Percentiles rank a stretch among this genome's conserved stretches.
phyloP scores from a whole-genome alignment of 2,113 vertebrate species.

The Carassius carassius region DNA sequence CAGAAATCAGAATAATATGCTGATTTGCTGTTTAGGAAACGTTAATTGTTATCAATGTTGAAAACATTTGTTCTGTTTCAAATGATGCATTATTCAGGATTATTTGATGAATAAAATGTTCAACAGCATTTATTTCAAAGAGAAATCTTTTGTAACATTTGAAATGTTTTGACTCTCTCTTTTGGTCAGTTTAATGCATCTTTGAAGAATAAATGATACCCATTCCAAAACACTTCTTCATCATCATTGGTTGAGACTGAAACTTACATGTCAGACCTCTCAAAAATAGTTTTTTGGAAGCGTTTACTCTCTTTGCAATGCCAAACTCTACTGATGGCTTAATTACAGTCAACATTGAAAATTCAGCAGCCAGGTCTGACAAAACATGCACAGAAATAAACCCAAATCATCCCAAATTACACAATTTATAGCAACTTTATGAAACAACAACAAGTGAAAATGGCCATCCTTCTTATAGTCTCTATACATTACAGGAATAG shows the following conservation, averaged over 20 bases:
- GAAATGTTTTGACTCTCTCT: background rate
- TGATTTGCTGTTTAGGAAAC: background rate
- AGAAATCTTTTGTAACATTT: background rate
- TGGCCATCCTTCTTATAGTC: too few relatives aligned
- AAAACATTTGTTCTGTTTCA: background rate
- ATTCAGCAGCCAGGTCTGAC: too few relatives aligned
- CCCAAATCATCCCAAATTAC: background rate
- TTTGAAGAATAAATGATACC: background rate
- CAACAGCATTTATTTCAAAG: background rate
- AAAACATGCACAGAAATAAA: background rate
- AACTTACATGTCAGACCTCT: background rate
- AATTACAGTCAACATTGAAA: background rate
- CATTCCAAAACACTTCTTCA: background rate
- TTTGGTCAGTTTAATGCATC: background rate
- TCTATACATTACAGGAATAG: too few relatives aligned
- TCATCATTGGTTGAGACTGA: background rate
- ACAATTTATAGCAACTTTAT: too few relatives aligned
- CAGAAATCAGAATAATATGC: background rate
- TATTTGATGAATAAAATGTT: background rate
- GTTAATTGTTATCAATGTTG: background rate
- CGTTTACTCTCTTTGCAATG: background rate
- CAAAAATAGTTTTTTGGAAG: background rate
- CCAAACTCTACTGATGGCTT: background rate
- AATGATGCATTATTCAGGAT: background rate
- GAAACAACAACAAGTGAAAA: too few relatives aligned